Evolutionary conservation across 2,888 invertebrate species (phyloP).

Genomic region (Lasiommata megera): DNA sequence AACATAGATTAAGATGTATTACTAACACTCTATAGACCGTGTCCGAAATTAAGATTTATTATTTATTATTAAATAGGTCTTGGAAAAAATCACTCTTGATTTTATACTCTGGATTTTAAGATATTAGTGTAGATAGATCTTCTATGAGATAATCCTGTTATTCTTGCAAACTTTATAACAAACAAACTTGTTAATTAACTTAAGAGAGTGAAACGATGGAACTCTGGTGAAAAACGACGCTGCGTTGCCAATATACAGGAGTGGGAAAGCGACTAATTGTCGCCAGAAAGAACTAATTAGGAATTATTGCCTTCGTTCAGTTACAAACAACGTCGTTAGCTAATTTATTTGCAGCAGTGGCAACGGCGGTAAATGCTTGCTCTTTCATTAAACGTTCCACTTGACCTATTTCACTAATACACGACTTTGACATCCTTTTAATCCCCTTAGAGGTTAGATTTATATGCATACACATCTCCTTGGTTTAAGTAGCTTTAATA

Average conservation of each 20-base stretch:
- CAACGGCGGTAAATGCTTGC: slow-evolving; percentile 26
- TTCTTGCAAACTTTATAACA: slow-evolving; percentile 1
- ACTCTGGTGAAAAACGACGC: slow-evolving; percentile 20
- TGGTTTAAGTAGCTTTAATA: too few relatives aligned
- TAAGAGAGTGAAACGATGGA: slow-evolving; percentile 10
- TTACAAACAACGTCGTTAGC: slow-evolving; percentile 39
- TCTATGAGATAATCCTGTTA: too few relatives aligned
- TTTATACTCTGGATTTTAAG: too few relatives aligned
- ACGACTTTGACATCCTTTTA: slow-evolving; percentile 7
- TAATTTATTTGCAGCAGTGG: slow-evolving; percentile 38
- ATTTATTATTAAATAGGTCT: too few relatives aligned
- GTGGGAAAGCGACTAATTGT: slow-evolving; percentile 39
- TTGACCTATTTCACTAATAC: slow-evolving; percentile 12
- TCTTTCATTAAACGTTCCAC: slow-evolving; percentile 22
- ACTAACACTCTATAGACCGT: too few relatives aligned
- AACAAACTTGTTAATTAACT: slow-evolving; percentile 22
- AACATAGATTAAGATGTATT: too few relatives aligned
- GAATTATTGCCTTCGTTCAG: slow-evolving; percentile 39
- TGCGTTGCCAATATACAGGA: slow-evolving; percentile 26
- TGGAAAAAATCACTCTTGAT: too few relatives aligned
- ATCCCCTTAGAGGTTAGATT: not conserved
- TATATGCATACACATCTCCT: too few relatives aligned
- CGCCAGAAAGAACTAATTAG: slow-evolving; percentile 41
- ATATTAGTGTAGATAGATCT: too few relatives aligned
- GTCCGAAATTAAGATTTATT: too few relatives aligned